Percentiles rank a stretch among this genome's conserved stretches.
phyloP scores from a whole-genome alignment of 2,113 vertebrate species.

The Cairina moschata region DNA sequence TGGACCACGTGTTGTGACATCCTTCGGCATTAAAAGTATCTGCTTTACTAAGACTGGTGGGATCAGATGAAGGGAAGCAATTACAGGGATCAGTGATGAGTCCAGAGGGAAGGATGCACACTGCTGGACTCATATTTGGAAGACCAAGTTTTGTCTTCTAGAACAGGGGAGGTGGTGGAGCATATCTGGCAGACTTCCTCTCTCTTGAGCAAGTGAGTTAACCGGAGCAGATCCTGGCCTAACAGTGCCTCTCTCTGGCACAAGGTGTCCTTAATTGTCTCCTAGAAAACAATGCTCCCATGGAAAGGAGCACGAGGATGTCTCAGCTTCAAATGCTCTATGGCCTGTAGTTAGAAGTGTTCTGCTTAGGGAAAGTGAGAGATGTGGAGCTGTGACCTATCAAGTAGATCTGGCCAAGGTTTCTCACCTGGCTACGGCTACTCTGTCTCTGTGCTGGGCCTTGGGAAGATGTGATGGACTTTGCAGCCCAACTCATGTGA shows the following conservation, averaged over 20 bases:
- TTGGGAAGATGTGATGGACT: background rate
- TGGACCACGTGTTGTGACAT: fast-evolving
- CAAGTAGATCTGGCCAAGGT: background rate
- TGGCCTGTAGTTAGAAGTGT: background rate
- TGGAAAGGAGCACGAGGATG: background rate
- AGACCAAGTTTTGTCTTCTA: background rate
- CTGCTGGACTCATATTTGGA: background rate
- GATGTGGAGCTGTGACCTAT: background rate
- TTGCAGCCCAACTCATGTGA: background rate
- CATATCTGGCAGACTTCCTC: background rate
- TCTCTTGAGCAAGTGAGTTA: background rate
- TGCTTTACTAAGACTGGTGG: background rate
- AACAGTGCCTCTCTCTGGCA: background rate
- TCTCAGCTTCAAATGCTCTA: background rate
- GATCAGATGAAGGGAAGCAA: background rate
- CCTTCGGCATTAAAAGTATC: background rate
- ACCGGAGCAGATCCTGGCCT: background rate
- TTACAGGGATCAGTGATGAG: background rate
- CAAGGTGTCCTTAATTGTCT: background rate
- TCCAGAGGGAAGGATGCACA: background rate
- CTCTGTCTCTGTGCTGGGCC: background rate
- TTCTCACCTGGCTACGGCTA: background rate
- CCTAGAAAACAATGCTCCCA: background rate
- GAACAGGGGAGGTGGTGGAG: background rate
- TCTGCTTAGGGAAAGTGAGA: background rate